Evolutionary conservation across 2,797 vertebrate species (phyloP), one percentile per base, ranked within the genome.

Genomic region (Chaetodon trifasciatus): DNA sequence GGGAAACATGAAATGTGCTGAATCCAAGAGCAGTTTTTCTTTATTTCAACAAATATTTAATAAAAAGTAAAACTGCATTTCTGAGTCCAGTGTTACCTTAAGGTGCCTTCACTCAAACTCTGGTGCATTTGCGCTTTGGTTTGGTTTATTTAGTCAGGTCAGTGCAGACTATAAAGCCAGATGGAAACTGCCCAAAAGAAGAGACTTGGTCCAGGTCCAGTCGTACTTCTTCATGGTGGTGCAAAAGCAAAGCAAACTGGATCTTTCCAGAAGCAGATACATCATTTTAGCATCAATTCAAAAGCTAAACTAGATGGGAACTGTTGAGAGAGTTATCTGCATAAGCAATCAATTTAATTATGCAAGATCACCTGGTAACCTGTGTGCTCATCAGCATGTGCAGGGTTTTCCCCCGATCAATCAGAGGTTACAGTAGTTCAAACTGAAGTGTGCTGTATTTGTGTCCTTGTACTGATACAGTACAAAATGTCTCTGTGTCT

Each of bases 281-380:
- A 21, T 23, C 23, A 56, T 49, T 67, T 17, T 6, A 13, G 10
- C 21, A 28, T 28, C 8, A 58, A 28, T 35, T 49, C 10, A 53
- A 60, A 74, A 63, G 42, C 32, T 39, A 32, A 65, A 44, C 19
- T 8, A 28, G 28, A 28, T 68, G 8, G 13, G 8, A 50, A 64
- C 35, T 28, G 8, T 62, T 12, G 56, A 50, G 42, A 10, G 39
- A 57, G 17, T 6, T 12, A 64, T 39, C n/a, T 46, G 37, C 40
- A 15, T 32, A 15, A 50, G 15, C 37, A 44, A 49, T 44, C 50
- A 47, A 39, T 55, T 49, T 32, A 35, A 58, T 75, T 68, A 63
- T 47, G 17, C 37, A 52, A 49, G 40, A 70, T 68, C 7, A 52
- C 56, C 39, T 70, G 50, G 39, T 17, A 55, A 55, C 28, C 64